Percentiles rank a stretch among this genome's conserved stretches.
Conservation (phyloP, 2,797 vertebrate genomes). For the Poecilia wingei region DNA sequence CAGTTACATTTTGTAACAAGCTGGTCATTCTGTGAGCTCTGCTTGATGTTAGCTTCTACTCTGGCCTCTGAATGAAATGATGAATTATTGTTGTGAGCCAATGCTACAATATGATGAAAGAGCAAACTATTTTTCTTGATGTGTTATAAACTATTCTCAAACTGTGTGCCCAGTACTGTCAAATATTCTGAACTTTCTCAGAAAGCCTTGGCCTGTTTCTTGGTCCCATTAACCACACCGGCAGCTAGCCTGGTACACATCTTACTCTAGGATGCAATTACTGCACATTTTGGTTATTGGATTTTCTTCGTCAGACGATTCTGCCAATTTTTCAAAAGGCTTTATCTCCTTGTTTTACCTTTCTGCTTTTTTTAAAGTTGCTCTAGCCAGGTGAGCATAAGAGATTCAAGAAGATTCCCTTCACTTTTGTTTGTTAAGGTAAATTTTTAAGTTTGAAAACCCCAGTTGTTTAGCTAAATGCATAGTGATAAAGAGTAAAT, state of each 20-base stretch:
- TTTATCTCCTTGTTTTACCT: neutral
- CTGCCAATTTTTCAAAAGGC: neutral
- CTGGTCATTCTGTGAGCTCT: neutral
- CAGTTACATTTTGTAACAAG: neutral
- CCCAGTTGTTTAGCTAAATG: neutral
- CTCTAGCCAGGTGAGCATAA: neutral
- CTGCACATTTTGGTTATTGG: slow-evolving; percentile 11
- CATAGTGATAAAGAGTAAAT: neutral
- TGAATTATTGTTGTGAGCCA: neutral
- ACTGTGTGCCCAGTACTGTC: slow-evolving; percentile 24
- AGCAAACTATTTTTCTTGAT: slow-evolving; percentile 7
- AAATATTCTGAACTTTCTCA: slow-evolving; percentile 28
- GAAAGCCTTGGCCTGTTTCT: slow-evolving; percentile 7
- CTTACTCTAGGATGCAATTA: slow-evolving; percentile 23
- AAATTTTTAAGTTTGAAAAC: neutral
- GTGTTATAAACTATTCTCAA: slow-evolving; percentile 31
- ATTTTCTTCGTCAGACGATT: neutral
- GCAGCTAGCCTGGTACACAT: slow-evolving; percentile 16
- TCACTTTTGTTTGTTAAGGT: neutral
- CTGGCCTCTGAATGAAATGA: neutral
- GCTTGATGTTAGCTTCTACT: neutral
- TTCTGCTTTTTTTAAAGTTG: neutral
- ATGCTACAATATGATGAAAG: neutral
- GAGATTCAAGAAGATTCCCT: neutral
- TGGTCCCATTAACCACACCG: slow-evolving; percentile 60